These are phyloP conservation scores for Drosophila repletoides DNA, from an alignment of 1,140 invertebrate genomes.

Conservation along the genomic window DNA sequence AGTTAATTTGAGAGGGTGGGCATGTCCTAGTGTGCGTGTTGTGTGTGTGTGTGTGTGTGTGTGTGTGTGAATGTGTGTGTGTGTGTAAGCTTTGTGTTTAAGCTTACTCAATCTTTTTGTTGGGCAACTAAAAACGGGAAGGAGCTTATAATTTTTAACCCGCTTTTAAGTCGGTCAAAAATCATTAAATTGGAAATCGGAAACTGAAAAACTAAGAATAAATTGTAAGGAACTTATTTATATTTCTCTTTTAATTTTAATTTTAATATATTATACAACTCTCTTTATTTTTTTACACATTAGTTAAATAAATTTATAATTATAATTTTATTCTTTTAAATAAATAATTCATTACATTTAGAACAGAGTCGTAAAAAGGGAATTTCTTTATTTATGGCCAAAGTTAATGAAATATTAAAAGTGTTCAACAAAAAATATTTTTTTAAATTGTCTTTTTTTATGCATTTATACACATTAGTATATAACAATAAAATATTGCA, in stretches of 20 bases:
- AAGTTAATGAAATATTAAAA: too few relatives aligned
- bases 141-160: conserved; percentile 57
- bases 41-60: neutral
- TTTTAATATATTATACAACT: too few relatives aligned
- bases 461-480: too few relatives aligned
- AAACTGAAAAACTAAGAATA: conserved; percentile 1
- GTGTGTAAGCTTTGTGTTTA: conserved; percentile 33
- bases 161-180: conserved; percentile 36
- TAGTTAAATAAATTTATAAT: neutral
- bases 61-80: conserved; percentile 24
- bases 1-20: conserved; percentile 52
- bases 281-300: neutral
- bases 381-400: too few relatives aligned
- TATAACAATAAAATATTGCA: too few relatives aligned
- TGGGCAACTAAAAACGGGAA: conserved; percentile 44
- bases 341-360: too few relatives aligned
- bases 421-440: too few relatives aligned
- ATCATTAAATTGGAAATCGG: conserved; percentile 14
- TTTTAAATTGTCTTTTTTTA: too few relatives aligned
- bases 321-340: neutral
- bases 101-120: conserved; percentile 33
- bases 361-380: too few relatives aligned
- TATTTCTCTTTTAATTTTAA: neutral
- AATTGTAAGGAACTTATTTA: neutral
- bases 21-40: neutral